These are phyloP conservation scores for Harpalus rufipes DNA, from an alignment of 2,888 invertebrate species.

Conservation along the genomic window DNA sequence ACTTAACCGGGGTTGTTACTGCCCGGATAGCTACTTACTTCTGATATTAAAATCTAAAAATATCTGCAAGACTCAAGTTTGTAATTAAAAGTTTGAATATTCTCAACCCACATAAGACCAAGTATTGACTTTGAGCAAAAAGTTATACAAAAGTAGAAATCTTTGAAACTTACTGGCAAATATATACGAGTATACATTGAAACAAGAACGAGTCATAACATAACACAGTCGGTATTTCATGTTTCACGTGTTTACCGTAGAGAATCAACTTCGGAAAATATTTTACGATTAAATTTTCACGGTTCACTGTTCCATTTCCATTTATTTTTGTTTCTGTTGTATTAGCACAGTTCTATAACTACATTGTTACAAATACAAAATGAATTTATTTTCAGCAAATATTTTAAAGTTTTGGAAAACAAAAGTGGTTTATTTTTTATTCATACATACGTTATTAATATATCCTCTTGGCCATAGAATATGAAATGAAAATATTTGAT, in stretches of 20 bases:
- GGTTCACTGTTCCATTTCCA: background rate
- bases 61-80: slow-evolving; percentile 31
- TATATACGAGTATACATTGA: slow-evolving; percentile 23
- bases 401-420: background rate
- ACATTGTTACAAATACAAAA: background rate
- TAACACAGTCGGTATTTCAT: background rate
- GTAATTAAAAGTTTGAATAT: slow-evolving; percentile 41
- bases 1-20: slow-evolving; percentile 30
- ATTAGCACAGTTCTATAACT: slow-evolving; percentile 7
- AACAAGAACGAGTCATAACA: slow-evolving; percentile 21
- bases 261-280: slow-evolving; percentile 24
- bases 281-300: slow-evolving; percentile 38
- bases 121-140: slow-evolving; percentile 8
- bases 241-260: slow-evolving; percentile 40
- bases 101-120: background rate
- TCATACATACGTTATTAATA: too few species aligned
- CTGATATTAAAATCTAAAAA: slow-evolving; percentile 37
- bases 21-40: slow-evolving; percentile 13
- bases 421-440: background rate
- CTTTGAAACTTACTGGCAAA: slow-evolving; percentile 30
- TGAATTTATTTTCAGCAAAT: background rate
- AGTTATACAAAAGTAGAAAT: background rate
- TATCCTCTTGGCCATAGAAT: too few species aligned
- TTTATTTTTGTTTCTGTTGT: slow-evolving; percentile 4
- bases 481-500: too few species aligned